These are phyloP conservation scores for Caenorhabditis briggsae DNA, from an alignment of 1,140 invertebrate species.

Conservation along the genomic window DNA sequence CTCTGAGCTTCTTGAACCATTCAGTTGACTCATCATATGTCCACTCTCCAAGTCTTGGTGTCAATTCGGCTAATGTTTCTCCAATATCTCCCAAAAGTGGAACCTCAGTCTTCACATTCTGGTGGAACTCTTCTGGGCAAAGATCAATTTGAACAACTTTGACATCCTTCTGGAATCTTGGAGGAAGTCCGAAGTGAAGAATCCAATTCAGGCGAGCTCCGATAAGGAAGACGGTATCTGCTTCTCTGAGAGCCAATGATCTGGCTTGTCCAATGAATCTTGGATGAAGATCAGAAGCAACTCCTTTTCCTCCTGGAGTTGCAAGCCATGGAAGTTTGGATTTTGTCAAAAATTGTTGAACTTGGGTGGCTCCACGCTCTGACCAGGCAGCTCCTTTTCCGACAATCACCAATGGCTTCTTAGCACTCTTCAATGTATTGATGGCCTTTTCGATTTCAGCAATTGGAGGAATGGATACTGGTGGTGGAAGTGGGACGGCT, in stretches of 20 bases:
- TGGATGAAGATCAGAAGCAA: conserved; percentile 86
- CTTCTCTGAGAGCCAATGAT: conserved; percentile 87
- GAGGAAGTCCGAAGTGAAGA: conserved; percentile 92
- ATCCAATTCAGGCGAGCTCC: conserved; percentile 97
- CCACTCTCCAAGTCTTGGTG: conserved; percentile 81
- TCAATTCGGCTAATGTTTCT: conserved; percentile 80
- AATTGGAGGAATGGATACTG: conserved; percentile 83
- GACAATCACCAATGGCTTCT: conserved; percentile 89
- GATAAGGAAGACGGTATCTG: conserved; percentile 89
- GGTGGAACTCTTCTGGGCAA: conserved; percentile 90
- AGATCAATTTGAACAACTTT: conserved; percentile 94
- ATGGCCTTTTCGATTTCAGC: conserved; percentile 83
- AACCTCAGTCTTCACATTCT: conserved; percentile 85
- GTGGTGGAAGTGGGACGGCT: conserved; percentile 80
- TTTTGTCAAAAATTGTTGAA: conserved; percentile 81
- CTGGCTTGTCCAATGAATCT: conserved; percentile 87
- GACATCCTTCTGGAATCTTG: conserved; percentile 86
- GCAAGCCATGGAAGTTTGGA: conserved; percentile 89
- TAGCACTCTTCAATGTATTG: conserved; percentile 83
- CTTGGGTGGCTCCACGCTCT: conserved; percentile 68
- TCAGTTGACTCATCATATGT: conserved; percentile 78
- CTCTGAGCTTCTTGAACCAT: conserved; percentile 82
- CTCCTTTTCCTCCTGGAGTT: conserved; percentile 96
- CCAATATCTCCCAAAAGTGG: conserved; percentile 87
- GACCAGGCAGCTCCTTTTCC: conserved; percentile 84